These are phyloP conservation scores for Psammodynastes pulverulentus DNA, from an alignment of 2,113 vertebrate genomes.

Conservation along the genomic window DNA sequence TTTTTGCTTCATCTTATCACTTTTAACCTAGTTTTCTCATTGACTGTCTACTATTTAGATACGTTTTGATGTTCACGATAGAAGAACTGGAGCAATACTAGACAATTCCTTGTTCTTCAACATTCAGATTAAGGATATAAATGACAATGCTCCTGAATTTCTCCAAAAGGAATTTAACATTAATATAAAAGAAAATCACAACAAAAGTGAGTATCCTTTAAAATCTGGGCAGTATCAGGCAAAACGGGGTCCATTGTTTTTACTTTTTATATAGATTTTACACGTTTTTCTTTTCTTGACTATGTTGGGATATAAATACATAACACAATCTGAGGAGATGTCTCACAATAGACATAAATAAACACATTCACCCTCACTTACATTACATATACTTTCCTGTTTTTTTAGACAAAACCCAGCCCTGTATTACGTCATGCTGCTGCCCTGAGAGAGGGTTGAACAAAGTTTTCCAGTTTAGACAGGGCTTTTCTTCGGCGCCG, in stretches of 20 bases:
- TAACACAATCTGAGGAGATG: neutral
- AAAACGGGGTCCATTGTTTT: neutral
- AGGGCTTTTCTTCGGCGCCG: too few relatives aligned
- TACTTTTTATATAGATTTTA: neutral
- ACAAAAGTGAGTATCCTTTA: slow-evolving; percentile 6
- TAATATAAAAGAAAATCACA: slow-evolving; percentile 62
- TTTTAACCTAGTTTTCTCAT: neutral
- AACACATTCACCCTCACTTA: neutral
- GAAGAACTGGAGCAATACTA: accelerated
- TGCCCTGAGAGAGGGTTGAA: neutral
- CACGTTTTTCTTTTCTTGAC: neutral
- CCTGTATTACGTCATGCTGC: neutral
- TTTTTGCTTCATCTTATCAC: neutral
- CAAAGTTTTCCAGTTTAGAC: neutral
- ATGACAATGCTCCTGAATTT: slow-evolving; percentile 78
- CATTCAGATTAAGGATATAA: slow-evolving; percentile 73
- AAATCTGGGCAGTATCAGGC: neutral
- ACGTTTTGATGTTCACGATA: slow-evolving; percentile 63
- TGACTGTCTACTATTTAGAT: slow-evolving; percentile 61
- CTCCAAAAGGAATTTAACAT: neutral
- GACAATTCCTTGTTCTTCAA: slow-evolving; percentile 75
- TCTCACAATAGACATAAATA: neutral
- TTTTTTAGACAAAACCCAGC: neutral
- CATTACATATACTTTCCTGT: neutral
- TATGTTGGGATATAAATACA: neutral